Percentiles rank a stretch among this genome's conserved stretches.
Evolutionary conservation across 2,888 invertebrate genomes (phyloP).

Genomic region (Orthosia cruda): DNA sequence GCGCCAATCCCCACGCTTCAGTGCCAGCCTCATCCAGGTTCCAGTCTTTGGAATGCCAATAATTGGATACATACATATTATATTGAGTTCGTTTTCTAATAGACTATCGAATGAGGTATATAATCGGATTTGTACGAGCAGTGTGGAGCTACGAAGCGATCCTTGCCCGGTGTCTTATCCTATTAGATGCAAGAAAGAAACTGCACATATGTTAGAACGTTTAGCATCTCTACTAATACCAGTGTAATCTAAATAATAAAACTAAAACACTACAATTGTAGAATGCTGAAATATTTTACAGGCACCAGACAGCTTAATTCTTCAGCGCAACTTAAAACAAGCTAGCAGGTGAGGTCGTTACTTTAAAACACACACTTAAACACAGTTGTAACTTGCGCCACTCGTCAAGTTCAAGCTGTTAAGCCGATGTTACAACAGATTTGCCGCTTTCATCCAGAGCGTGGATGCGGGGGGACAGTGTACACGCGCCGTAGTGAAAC

Average conservation of each 20-base stretch:
- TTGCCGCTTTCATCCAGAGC: slow-evolving; percentile 82
- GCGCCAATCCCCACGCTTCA: no score
- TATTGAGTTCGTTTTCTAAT: not conserved
- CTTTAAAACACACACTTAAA: slow-evolving; percentile 56
- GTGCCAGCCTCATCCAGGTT: no score
- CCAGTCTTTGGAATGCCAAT: no score
- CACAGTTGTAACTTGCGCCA: slow-evolving; percentile 68
- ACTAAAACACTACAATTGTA: slow-evolving; percentile 28
- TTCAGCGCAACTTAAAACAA: slow-evolving; percentile 53
- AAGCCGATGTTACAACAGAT: slow-evolving; percentile 90
- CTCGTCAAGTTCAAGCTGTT: slow-evolving; percentile 79
- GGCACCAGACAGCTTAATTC: slow-evolving; percentile 34
- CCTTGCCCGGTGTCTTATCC: not conserved
- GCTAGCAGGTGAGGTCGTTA: slow-evolving; percentile 51
- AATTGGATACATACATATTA: no score
- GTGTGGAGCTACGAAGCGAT: not conserved
- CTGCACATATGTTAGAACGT: not conserved
- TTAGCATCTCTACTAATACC: not conserved
- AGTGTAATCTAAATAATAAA: slow-evolving; percentile 1
- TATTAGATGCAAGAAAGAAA: not conserved
- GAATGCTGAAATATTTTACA: slow-evolving; percentile 40
- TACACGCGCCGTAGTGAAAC: slow-evolving; percentile 57
- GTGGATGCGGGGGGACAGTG: slow-evolving; percentile 79
- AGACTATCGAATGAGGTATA: not conserved
- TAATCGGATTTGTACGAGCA: not conserved